Evolutionary conservation across 2,888 invertebrate species (phyloP).

Genomic region (Callyntrura guangdongensis): DNA sequence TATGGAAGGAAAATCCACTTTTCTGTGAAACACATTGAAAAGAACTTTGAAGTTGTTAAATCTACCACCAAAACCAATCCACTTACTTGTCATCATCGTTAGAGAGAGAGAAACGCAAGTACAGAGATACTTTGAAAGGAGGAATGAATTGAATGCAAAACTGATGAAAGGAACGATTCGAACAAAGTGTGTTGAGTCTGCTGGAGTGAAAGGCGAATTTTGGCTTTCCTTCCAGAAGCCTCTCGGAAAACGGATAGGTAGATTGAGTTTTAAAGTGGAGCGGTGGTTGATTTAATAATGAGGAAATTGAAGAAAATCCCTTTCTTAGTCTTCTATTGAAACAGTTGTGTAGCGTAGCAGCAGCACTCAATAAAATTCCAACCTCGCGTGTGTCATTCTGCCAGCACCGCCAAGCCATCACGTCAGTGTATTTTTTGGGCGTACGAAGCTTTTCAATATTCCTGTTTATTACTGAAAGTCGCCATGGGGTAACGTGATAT

Average conservation of each 20-base stretch:
- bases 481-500: too few relatives aligned
- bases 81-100: conserved; percentile 8
- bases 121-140: neutral
- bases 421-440: too few relatives aligned
- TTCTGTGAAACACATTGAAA: neutral
- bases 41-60: conserved; percentile 26
- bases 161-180: neutral
- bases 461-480: too few relatives aligned
- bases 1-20: neutral
- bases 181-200: neutral
- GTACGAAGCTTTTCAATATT: too few relatives aligned
- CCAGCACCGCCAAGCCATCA: too few relatives aligned
- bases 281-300: neutral
- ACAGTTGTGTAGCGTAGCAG: too few relatives aligned
- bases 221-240: neutral
- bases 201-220: neutral
- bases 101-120: neutral
- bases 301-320: conserved; percentile 14
- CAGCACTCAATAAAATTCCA: too few relatives aligned
- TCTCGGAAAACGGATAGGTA: too few relatives aligned
- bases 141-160: neutral
- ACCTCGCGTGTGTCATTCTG: too few relatives aligned
- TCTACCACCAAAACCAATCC: conserved; percentile 19
- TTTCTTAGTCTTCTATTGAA: neutral
- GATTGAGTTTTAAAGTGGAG: neutral